These are phyloP conservation scores for Nematopogon swammerdamellus DNA, from an alignment of 2,888 invertebrate species.

Conservation along the genomic window DNA sequence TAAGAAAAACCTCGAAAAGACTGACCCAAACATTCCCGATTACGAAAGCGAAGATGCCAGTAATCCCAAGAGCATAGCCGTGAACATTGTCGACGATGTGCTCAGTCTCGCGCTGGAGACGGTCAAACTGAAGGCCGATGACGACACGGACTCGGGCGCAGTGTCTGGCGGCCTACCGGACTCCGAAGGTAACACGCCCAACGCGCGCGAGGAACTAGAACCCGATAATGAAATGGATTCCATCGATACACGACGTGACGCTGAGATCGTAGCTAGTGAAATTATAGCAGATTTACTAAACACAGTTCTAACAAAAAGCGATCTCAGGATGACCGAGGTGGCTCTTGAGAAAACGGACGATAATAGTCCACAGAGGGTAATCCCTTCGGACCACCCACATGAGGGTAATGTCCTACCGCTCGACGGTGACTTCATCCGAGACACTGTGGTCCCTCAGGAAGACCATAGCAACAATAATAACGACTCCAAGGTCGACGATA, in stretches of 20 bases:
- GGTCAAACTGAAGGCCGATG: conserved; percentile 39
- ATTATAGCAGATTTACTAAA: conserved; percentile 34
- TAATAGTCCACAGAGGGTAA: conserved; percentile 28
- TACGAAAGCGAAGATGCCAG: conserved; percentile 18
- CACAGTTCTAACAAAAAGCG: conserved; percentile 25
- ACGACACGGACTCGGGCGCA: conserved; percentile 46
- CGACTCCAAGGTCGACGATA: conserved; percentile 10
- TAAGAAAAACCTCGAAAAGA: conserved; percentile 40
- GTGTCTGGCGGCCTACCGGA: conserved; percentile 38
- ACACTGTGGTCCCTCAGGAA: conserved; percentile 26
- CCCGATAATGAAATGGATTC: conserved; percentile 34
- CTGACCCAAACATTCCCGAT: conserved; percentile 27
- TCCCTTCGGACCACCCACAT: conserved; percentile 33
- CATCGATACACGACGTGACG: conserved; percentile 29
- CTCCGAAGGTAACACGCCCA: conserved; percentile 47
- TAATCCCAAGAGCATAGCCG: conserved; percentile 39
- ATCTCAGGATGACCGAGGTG: conserved; percentile 7
- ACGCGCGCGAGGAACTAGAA: conserved; percentile 43
- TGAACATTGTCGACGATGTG: conserved; percentile 48
- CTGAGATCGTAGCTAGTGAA: conserved; percentile 34
- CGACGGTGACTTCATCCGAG: conserved; percentile 35
- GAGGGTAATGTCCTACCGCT: conserved; percentile 44
- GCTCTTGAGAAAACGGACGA: conserved; percentile 9
- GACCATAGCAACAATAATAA: conserved; percentile 17
- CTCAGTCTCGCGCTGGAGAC: conserved; percentile 43